Conservation (phyloP, 2,797 vertebrate genomes). For the Bovichtus diacanthus region DNA sequence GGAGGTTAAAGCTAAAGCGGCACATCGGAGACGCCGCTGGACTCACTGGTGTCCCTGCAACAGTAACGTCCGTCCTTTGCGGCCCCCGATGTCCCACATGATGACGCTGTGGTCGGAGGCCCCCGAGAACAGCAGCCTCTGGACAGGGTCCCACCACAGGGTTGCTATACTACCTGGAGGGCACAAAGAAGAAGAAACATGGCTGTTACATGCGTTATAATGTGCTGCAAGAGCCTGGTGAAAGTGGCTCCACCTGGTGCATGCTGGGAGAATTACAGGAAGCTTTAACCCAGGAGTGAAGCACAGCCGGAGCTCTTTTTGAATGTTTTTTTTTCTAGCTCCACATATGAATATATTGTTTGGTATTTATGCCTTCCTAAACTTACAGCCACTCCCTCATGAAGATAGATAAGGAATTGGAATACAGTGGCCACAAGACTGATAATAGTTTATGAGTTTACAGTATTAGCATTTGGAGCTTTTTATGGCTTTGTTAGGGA, state of each 20-base stretch:
- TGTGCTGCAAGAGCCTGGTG: not conserved
- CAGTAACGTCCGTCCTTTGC: slow-evolving; percentile 92
- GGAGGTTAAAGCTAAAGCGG: too few species aligned
- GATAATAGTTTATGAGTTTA: too few species aligned
- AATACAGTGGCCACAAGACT: too few species aligned
- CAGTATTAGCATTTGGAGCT: too few species aligned
- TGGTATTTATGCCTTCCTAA: too few species aligned
- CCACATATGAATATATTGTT: too few species aligned
- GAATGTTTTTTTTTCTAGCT: too few species aligned
- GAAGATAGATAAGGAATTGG: too few species aligned
- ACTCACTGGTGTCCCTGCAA: slow-evolving; percentile 97
- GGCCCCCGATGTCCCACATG: slow-evolving; percentile 99
- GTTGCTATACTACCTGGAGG: slow-evolving; percentile 90
- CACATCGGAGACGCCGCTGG: not conserved
- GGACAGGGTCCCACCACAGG: slow-evolving; percentile 96
- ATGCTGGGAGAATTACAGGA: slow-evolving; percentile 34
- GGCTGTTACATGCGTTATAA: not conserved
- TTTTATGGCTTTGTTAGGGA: too few species aligned
- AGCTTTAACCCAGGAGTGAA: too few species aligned
- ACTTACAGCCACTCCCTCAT: too few species aligned
- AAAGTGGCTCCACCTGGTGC: slow-evolving; percentile 58
- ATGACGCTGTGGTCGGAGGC: slow-evolving; percentile 97
- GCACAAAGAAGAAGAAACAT: not conserved
- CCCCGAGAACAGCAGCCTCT: slow-evolving; percentile 95
- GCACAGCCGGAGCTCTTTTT: too few species aligned